Percentiles rank a stretch among this genome's conserved stretches.
Conservation (phyloP, 2,113 vertebrate genomes). For the Pampusana beccarii region DNA sequence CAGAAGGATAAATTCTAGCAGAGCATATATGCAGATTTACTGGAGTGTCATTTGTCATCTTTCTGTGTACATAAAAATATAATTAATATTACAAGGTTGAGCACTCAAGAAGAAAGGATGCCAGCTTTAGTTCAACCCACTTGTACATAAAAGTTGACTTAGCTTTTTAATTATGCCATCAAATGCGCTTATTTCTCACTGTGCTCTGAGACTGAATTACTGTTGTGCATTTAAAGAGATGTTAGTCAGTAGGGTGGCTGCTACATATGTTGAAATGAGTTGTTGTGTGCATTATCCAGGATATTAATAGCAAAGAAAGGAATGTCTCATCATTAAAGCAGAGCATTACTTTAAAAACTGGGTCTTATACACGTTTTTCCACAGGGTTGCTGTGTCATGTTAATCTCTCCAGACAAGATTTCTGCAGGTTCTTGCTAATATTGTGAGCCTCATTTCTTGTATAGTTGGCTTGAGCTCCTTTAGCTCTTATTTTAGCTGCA, state of each 20-base stretch:
- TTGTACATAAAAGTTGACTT: not conserved
- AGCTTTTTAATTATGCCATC: not conserved
- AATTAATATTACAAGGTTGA: not conserved
- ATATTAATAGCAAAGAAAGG: not conserved
- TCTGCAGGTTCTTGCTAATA: not conserved
- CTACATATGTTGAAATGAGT: not conserved
- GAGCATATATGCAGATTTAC: not conserved
- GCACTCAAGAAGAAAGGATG: not conserved
- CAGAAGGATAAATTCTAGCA: not conserved
- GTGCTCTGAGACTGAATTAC: not conserved
- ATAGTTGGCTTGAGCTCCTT: not conserved
- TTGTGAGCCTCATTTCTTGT: not conserved
- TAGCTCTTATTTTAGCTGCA: not conserved
- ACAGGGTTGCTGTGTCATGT: not conserved
- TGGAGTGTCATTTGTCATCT: not conserved
- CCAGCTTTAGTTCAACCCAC: not conserved
- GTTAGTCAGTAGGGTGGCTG: not conserved
- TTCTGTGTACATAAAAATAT: not conserved
- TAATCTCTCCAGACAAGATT: not conserved
- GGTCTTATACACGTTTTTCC: accelerated
- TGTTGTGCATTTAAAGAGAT: not conserved
- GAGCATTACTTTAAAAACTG: not conserved
- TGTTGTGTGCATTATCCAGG: not conserved
- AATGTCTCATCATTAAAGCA: not conserved
- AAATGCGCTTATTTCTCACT: not conserved